phyloP scores from a whole-genome alignment of 2,113 vertebrate genomes.

The Capreolus pygargus region DNA sequence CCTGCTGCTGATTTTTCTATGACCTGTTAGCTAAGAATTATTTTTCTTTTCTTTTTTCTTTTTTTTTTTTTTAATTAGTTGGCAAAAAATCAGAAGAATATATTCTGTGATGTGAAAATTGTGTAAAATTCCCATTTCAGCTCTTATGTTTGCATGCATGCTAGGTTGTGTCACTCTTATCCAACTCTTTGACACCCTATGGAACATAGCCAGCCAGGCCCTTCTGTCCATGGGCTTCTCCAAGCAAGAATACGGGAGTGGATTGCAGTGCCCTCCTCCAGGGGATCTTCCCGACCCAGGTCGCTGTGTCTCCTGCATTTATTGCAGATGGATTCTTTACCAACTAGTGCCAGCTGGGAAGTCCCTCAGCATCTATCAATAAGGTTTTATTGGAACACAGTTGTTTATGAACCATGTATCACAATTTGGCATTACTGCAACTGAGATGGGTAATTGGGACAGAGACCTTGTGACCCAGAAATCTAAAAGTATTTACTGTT shows the following conservation, averaged over 20 bases:
- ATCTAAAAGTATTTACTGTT: background rate
- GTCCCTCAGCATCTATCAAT: background rate
- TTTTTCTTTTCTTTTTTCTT: background rate
- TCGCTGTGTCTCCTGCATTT: background rate
- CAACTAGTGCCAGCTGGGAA: background rate
- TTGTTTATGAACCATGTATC: background rate
- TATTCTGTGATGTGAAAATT: background rate
- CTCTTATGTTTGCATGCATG: fast-evolving
- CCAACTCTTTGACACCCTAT: background rate
- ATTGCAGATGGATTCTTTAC: background rate
- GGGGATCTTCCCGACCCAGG: background rate
- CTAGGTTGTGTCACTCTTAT: background rate
- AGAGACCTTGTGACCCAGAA: background rate
- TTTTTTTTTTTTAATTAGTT: background rate
- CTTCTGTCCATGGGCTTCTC: background rate
- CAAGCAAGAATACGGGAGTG: background rate
- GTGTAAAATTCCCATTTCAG: background rate
- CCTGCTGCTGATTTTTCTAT: background rate
- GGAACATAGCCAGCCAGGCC: background rate
- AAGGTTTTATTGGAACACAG: background rate
- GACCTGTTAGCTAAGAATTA: background rate
- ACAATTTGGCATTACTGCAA: background rate
- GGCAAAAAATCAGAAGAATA: background rate
- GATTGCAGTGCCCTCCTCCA: background rate
- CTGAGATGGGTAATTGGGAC: background rate